Evolutionary conservation across 30 jellyfish, hydroid and myxozoan species (phyloP), one percentile per base, ranked within the genome.

Genomic region (Aurelia coerulea): DNA sequence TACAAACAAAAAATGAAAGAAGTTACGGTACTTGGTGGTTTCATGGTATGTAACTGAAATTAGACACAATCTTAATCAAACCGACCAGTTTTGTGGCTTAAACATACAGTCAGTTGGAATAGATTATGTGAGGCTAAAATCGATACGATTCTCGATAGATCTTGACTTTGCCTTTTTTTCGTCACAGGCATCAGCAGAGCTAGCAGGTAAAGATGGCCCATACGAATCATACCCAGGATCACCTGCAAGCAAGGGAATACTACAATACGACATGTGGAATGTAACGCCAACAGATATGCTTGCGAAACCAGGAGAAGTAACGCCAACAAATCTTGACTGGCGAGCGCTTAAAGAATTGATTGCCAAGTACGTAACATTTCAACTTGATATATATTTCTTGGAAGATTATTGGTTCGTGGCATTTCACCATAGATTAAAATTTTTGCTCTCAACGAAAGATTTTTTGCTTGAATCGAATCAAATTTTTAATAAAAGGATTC

Each of bases 241-340:
- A 9, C 99, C 99, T 1, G 98, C 96, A 7, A 96, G 99, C 87
- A 71, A 91, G 64, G 98, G 98, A 34, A 92, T 81, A 19, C 90
- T 96, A 65, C 99, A 96, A 67, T 96, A 91, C 62, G 99, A 96
- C 70, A 81, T 96, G 97, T 96, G 99, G 99, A 65, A 79, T 79
- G 98, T 96, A 17, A 96, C 98, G 12, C 99, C 99, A 1, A 82
- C 98, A 1, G 94, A 84, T 65, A 83, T 90, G n/a, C 93, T 84
- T 35, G 93, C 93, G 1, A 52, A 73, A 29, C 88, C 93, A 5
- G 88, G 93, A 51, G 83, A 62, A 31, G 83, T 17, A 9, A 84
- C 93, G 23, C 88, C 75, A 19, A 86, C 95, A 8, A 67, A 69
- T 39, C 96, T 98, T 96, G 96, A 96, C 83, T 96, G 99, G 99